A percentile compares a stretch with the other conserved stretches of the same genome.
phyloP scores from a whole-genome alignment of 2,797 vertebrate species.

The Sebastes paucispinis region DNA sequence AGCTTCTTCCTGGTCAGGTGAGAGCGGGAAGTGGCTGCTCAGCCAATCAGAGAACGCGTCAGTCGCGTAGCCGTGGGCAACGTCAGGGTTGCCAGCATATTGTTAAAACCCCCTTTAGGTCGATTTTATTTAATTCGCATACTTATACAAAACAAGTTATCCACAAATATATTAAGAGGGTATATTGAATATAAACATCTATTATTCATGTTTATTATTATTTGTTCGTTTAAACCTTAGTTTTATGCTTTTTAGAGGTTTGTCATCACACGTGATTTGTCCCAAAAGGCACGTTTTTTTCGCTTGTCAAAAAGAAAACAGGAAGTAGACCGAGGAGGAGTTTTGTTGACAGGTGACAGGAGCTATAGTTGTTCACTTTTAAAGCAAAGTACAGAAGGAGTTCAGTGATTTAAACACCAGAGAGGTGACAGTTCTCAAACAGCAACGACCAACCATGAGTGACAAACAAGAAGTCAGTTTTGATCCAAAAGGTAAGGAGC shows the following conservation, averaged over 20 bases:
- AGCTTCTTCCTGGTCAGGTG: slow-evolving; percentile 51
- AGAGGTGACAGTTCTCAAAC: not conserved
- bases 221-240: accelerated
- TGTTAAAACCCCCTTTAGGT: not conserved
- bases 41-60: slow-evolving; percentile 53
- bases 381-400: not conserved
- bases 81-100: slow-evolving; percentile 38
- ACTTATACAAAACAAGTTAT: accelerated
- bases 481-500: slow-evolving; percentile 79
- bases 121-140: not conserved
- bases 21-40: not conserved
- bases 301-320: slow-evolving; percentile 36
- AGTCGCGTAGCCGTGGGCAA: not conserved
- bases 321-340: slow-evolving; percentile 34
- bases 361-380: not conserved
- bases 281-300: not conserved
- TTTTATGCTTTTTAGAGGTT: not conserved
- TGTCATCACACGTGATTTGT: not conserved
- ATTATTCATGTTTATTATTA: accelerated
- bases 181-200: accelerated
- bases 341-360: not conserved
- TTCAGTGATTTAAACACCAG: not conserved
- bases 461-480: slow-evolving; percentile 52
- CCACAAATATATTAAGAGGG: accelerated
- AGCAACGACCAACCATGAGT: slow-evolving; percentile 54